These are phyloP conservation scores for Orycteropus afer DNA, from an alignment of 2,113 vertebrate species.

Conservation along the genomic window DNA sequence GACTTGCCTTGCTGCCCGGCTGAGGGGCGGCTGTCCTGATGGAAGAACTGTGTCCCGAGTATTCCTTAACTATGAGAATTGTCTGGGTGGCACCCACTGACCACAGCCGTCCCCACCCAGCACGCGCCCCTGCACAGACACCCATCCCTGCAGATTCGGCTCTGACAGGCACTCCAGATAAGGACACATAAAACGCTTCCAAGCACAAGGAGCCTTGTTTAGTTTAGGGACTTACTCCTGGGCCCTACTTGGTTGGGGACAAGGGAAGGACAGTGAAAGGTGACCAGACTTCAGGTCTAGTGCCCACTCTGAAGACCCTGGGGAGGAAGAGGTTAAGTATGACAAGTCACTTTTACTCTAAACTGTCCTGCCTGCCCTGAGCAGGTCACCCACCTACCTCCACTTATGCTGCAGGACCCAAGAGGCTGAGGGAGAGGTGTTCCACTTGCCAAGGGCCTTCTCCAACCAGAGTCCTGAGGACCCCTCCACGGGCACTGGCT, in stretches of 20 bases:
- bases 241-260: not conserved
- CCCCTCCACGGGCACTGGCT: not conserved
- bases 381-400: not conserved
- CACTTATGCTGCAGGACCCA: fast-evolving
- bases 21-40: too few species aligned
- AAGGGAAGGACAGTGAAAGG: not conserved
- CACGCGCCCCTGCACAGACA: fast-evolving
- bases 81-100: too few species aligned
- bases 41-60: too few species aligned
- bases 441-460: not conserved
- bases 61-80: too few species aligned
- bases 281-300: not conserved
- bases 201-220: not conserved
- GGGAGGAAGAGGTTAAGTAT: not conserved
- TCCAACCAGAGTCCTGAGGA: not conserved
- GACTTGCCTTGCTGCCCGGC: too few species aligned
- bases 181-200: not conserved
- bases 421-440: not conserved
- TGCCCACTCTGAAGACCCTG: not conserved
- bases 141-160: not conserved
- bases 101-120: too few species aligned
- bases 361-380: not conserved
- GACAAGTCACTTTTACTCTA: not conserved
- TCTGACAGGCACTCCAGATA: not conserved
- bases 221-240: too few species aligned